Percentiles rank a stretch among this genome's conserved stretches.
Evolutionary conservation across 1,140 invertebrate genomes (phyloP).

Genomic region (Drosophila chauvacae): DNA sequence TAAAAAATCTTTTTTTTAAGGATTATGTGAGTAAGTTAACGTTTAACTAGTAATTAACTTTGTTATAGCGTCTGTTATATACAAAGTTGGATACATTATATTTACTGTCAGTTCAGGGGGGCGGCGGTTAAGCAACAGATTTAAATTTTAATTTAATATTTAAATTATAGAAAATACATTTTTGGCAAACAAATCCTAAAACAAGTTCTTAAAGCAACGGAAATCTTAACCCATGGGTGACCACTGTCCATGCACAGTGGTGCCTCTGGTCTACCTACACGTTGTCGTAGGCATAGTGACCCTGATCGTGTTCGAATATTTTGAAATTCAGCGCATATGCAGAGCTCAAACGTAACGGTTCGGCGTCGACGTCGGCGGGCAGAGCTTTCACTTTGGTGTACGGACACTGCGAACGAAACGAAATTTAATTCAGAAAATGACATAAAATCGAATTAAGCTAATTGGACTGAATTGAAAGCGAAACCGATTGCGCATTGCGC

Average conservation of each 20-base stretch:
- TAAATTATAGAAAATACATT: no score
- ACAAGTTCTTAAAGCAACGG: neutral
- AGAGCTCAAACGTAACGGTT: conserved; percentile 82
- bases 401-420: conserved; percentile 83
- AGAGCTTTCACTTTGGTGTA: conserved; percentile 83
- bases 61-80: no score
- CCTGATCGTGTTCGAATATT: conserved; percentile 80
- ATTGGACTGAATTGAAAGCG: conserved; percentile 30
- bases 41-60: no score
- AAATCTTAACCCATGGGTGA: neutral
- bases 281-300: conserved; percentile 85
- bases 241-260: conserved; percentile 13
- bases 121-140: no score
- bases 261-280: conserved; percentile 85
- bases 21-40: no score
- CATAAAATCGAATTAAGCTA: conserved; percentile 43
- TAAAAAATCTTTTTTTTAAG: no score
- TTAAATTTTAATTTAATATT: no score
- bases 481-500: conserved; percentile 23
- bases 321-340: conserved; percentile 76
- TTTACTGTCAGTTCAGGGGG: no score
- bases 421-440: conserved; percentile 11
- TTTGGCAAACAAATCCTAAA: no score
- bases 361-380: conserved; percentile 45
- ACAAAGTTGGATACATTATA: no score